phyloP scores from a whole-genome alignment of 2,797 vertebrate genomes.

The Sphenopsis melanotis region DNA sequence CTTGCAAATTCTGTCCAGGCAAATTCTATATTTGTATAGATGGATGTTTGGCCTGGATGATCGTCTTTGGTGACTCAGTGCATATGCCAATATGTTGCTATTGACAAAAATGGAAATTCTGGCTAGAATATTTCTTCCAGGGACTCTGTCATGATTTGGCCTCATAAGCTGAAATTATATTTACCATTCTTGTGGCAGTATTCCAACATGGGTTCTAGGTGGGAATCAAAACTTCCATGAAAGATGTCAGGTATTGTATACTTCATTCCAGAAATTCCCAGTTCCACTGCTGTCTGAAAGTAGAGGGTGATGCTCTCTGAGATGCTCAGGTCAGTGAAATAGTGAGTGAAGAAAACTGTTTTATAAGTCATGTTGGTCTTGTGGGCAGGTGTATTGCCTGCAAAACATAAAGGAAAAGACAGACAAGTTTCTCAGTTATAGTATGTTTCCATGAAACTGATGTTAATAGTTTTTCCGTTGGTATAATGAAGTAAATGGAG shows the following conservation, averaged over 20 bases:
- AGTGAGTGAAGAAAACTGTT: background rate
- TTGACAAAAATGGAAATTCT: constrained; percentile 23
- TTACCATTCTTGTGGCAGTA: background rate
- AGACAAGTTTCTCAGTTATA: background rate
- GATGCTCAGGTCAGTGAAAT: background rate
- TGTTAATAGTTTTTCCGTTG: background rate
- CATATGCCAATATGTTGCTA: background rate
- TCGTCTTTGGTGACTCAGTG: background rate
- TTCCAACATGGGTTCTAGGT: background rate
- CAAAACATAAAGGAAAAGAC: background rate
- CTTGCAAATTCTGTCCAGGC: background rate
- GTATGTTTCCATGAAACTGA: background rate
- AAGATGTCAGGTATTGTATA: background rate
- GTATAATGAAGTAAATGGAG: background rate
- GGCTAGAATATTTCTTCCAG: background rate
- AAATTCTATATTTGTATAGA: background rate
- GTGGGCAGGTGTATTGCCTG: background rate
- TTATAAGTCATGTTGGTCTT: background rate
- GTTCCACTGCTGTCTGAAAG: background rate
- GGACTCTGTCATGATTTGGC: background rate
- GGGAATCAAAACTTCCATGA: background rate
- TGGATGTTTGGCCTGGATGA: background rate
- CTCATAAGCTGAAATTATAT: background rate
- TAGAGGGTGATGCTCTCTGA: background rate
- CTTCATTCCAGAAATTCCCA: background rate